A percentile compares a stretch with the other conserved stretches of the same genome.
Conservation (phyloP, 2,888 invertebrate species). For the Melieria picta region DNA sequence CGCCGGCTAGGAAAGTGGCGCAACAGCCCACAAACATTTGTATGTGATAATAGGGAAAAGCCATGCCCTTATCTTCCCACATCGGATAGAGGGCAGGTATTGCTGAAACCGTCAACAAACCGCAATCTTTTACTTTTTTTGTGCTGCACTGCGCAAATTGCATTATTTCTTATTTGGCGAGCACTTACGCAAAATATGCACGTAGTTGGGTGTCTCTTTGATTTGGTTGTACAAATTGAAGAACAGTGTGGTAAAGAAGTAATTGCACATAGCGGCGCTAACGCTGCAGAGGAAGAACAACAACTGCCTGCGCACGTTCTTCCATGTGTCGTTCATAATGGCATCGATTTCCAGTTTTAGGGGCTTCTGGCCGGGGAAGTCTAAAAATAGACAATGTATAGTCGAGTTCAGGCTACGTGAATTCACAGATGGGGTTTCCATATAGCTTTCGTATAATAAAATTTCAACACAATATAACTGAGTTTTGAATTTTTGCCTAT, state of each 20-base stretch:
- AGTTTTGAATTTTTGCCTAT: too few species aligned
- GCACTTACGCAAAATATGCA: conserved; percentile 51
- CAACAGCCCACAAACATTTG: conserved; percentile 48
- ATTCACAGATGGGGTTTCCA: too few species aligned
- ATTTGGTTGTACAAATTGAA: conserved; percentile 48
- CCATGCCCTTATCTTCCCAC: conserved; percentile 53
- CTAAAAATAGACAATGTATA: conserved; percentile 37
- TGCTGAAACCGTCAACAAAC: too few species aligned
- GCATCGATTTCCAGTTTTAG: conserved; percentile 46
- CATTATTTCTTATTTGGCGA: too few species aligned
- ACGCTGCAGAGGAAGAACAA: conserved; percentile 50
- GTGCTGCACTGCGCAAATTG: too few species aligned
- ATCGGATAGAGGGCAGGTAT: conserved; percentile 50
- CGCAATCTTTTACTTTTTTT: too few species aligned
- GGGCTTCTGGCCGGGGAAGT: conserved; percentile 44
- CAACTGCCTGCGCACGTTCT: conserved; percentile 49
- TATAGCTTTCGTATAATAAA: too few species aligned
- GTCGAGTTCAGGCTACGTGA: too few species aligned
- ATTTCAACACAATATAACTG: too few species aligned
- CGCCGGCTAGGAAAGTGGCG: conserved; percentile 46
- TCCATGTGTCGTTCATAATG: conserved; percentile 52
- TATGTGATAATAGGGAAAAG: conserved; percentile 54
- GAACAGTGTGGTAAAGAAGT: conserved; percentile 47
- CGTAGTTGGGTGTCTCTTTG: conserved; percentile 42
- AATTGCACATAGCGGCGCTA: conserved; percentile 45